Base-by-base conservation (phyloP, 2,797 vertebrate species). In the Hydrophis major region DNA sequence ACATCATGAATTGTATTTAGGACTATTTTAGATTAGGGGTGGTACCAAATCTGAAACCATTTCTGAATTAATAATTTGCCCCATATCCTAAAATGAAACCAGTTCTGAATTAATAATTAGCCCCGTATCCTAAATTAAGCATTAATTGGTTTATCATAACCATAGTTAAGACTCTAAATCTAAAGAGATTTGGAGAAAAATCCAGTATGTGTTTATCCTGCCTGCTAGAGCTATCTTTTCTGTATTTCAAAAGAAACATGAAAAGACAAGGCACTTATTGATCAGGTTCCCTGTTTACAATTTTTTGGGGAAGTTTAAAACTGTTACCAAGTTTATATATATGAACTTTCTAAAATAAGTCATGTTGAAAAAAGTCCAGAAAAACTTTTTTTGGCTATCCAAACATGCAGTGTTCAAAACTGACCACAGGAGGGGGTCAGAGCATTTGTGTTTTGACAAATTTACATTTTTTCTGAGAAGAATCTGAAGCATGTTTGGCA, bases 341-440 rank as follows among this genome's bases (percentile, higher is more conserved):
- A 6, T 14, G 10, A 8, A n/a, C 18, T 86, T 87, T 90, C 32
- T 28, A 57, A 93, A n/a, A 42, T 63, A 55, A 56, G 27, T 16
- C 37, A 47, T 57, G 18, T 53, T 89, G 60, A 37, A 22, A 28
- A 22, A 93, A 53, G 12, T n/a, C 50, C 28, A 20, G 10, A 55
- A 88, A 83, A 32, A 1, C 0, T 55, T 7, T 18, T 83, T 25
- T 83, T 2, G 22, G 6, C 6, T 22, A 86, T n/a, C 25, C 6
- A 0, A 0, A 89, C 88, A 22, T 96, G 95, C 93, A 96, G 50
- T 95, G 90, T 95, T 94, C 89, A 89, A 60, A 61, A 55, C 0
- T 0, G n/a, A 37, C 92, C 96, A 0, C 95, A 95, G 96, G 97
- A 96, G 96, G 96, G 96, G 86, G 56, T 92, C 78, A 69, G 28